These are phyloP conservation scores for Trochalopteron elliotii DNA, from an alignment of 2,113 vertebrate genomes.

Conservation along the genomic window DNA sequence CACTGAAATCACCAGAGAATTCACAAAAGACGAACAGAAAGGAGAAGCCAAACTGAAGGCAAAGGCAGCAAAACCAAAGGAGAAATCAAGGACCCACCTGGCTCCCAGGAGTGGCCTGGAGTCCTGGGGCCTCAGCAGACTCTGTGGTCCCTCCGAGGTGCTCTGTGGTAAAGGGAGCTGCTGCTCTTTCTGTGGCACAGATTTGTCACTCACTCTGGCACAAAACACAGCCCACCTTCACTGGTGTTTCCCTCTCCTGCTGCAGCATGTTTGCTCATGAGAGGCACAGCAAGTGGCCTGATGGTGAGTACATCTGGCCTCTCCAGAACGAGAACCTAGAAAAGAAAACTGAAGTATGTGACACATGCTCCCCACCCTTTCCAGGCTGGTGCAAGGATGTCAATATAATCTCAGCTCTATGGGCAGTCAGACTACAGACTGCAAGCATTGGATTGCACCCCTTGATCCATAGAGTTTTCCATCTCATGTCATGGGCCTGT, in stretches of 20 bases:
- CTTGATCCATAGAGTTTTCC: background rate
- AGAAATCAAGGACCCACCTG: background rate
- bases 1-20: background rate
- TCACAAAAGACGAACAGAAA: background rate
- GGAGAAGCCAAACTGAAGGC: background rate
- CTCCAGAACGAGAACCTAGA: background rate
- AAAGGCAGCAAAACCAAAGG: background rate
- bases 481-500: background rate
- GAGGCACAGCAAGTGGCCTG: background rate
- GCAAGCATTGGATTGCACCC: background rate
- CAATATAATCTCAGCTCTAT: background rate
- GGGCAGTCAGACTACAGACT: background rate
- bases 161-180: fast-evolving
- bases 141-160: background rate
- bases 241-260: background rate
- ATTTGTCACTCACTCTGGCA: background rate
- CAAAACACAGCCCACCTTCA: background rate
- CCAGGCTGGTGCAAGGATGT: background rate
- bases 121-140: background rate
- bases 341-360: background rate
- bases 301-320: background rate
- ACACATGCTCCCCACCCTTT: background rate
- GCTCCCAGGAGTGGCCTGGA: background rate
- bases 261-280: fast-evolving
- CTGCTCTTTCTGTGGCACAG: background rate